Percentiles rank a stretch among this genome's conserved stretches.
These are phyloP conservation scores for Heliocidaris tuberculata DNA, from an alignment of 35 echinoderm and acorn worm genomes.

Conservation along the genomic window DNA sequence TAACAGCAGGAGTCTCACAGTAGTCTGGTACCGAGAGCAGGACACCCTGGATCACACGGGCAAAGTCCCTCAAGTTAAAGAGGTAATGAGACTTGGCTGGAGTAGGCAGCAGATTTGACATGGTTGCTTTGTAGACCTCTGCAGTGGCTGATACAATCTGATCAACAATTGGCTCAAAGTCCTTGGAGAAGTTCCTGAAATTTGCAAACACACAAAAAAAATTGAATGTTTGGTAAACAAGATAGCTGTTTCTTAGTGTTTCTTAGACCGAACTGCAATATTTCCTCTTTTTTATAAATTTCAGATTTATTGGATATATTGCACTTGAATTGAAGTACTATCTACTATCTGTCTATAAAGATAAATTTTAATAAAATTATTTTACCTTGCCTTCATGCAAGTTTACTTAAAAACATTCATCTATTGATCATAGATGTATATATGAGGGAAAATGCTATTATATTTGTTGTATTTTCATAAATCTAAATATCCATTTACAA, in stretches of 20 bases:
- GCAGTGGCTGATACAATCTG: conserved; percentile 80
- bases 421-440: too few species aligned
- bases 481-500: too few species aligned
- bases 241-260: background rate
- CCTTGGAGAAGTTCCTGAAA: conserved; percentile 83
- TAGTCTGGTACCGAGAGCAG: conserved; percentile 88
- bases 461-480: too few species aligned
- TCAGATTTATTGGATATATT: too few species aligned
- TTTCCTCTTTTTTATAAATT: background rate
- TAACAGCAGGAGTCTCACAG: conserved; percentile 83
- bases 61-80: conserved; percentile 93
- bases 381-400: too few species aligned
- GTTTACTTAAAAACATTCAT: too few species aligned
- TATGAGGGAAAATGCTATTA: too few species aligned
- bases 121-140: conserved; percentile 89
- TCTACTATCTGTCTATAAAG: too few species aligned
- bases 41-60: conserved; percentile 91
- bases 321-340: too few species aligned
- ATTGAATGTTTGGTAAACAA: background rate
- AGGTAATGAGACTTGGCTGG: conserved; percentile 98
- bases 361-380: too few species aligned
- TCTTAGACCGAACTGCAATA: background rate
- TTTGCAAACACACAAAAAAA: background rate
- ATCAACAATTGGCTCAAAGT: conserved; percentile 75
- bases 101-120: conserved; percentile 89